Evolutionary conservation across 2,888 invertebrate genomes (phyloP).

Genomic region (Ctenicera cuprea): DNA sequence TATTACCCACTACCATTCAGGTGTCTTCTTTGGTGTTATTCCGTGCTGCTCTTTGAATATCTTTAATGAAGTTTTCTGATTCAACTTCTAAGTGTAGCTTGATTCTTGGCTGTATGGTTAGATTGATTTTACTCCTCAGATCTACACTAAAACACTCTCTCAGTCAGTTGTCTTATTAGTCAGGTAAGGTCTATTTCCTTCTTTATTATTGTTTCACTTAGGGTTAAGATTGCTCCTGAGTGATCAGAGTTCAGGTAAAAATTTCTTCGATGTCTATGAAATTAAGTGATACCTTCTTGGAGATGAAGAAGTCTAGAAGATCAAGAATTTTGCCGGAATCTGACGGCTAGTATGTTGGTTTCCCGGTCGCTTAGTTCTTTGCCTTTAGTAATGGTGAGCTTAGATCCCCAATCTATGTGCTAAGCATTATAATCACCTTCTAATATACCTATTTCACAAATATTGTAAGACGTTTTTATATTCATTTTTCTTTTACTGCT

Average conservation of each 20-base stretch:
- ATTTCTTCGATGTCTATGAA: not conserved
- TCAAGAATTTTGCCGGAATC: not conserved
- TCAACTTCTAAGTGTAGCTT: too few species aligned
- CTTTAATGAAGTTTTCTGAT: too few species aligned
- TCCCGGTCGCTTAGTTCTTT: not conserved
- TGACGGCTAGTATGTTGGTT: not conserved
- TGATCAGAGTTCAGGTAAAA: not conserved
- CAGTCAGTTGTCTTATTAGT: not conserved
- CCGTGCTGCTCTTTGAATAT: too few species aligned
- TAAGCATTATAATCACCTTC: slow-evolving; percentile 8
- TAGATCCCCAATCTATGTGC: not conserved
- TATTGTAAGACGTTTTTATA: not conserved
- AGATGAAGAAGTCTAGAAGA: not conserved
- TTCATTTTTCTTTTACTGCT: not conserved
- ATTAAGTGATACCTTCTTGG: not conserved
- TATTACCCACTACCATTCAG: too few species aligned
- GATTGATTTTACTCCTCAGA: too few species aligned
- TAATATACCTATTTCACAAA: not conserved
- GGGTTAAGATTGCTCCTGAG: not conserved
- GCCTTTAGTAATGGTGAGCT: not conserved
- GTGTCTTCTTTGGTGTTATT: too few species aligned
- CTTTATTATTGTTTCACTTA: not conserved
- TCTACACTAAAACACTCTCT: not conserved
- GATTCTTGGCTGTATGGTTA: too few species aligned
- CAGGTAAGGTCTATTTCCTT: not conserved